Evolutionary conservation across 2,113 vertebrate species (phyloP).

Genomic region (Trochalopteron elliotii): DNA sequence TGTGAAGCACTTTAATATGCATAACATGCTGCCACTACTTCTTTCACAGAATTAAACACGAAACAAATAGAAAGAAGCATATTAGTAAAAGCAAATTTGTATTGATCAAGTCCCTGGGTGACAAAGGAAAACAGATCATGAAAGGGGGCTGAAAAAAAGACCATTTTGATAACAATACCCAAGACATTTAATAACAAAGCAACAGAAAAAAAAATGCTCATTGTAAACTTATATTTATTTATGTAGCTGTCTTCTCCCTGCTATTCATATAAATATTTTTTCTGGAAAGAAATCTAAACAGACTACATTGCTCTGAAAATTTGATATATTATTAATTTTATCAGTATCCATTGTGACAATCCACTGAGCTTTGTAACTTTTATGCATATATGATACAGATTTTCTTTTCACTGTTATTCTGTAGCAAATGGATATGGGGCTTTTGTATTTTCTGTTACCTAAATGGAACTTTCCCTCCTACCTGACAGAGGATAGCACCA

Average conservation of each 20-base stretch:
- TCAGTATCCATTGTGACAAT: not conserved
- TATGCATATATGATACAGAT: fast-evolving
- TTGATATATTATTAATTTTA: not conserved
- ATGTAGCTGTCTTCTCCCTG: not conserved
- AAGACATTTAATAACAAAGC: not conserved
- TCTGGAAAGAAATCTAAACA: not conserved
- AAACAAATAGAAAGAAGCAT: not conserved
- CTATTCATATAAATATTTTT: not conserved
- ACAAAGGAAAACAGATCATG: not conserved
- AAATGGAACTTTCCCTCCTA: not conserved
- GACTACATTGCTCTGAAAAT: not conserved
- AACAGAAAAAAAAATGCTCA: not conserved
- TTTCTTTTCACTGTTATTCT: not conserved
- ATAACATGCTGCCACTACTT: not conserved
- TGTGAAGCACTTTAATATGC: not conserved
- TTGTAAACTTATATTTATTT: not conserved
- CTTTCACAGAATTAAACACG: not conserved
- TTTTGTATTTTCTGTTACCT: not conserved
- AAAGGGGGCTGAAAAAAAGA: not conserved
- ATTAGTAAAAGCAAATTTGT: not conserved
- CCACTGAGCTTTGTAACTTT: not conserved
- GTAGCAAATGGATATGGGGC: not conserved
- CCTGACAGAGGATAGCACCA: not conserved
- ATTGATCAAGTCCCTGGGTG: not conserved
- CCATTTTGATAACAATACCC: not conserved